Conservation (phyloP, 2,888 invertebrate species). For the Escarpia spicata region DNA sequence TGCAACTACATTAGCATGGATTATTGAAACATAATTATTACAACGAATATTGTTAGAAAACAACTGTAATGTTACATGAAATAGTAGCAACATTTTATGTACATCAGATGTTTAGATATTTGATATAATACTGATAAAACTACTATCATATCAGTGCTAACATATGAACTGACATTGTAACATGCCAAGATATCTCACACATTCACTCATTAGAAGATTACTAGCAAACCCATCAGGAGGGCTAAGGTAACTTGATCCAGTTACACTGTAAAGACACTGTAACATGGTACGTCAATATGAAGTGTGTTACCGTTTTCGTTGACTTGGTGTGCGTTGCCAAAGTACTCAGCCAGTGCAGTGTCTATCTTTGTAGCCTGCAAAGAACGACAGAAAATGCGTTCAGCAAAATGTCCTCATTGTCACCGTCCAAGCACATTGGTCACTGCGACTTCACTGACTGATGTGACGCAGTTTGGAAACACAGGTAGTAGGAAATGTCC, state of each 20-base stretch:
- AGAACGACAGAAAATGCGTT: background rate
- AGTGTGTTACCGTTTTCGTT: slow-evolving; percentile 18
- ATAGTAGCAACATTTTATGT: background rate
- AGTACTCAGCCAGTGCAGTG: slow-evolving; percentile 77
- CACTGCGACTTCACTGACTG: background rate
- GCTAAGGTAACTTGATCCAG: background rate
- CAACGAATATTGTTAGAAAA: background rate
- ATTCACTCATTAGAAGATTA: background rate
- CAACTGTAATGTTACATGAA: background rate
- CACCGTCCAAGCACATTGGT: background rate
- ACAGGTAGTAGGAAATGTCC: background rate
- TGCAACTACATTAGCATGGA: background rate
- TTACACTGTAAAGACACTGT: background rate
- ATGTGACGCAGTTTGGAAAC: background rate
- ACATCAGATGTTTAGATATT: background rate
- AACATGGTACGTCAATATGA: background rate
- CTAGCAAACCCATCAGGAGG: background rate
- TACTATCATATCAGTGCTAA: background rate
- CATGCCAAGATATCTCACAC: background rate
- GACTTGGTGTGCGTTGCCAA: slow-evolving; percentile 66
- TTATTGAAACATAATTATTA: background rate
- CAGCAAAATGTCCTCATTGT: background rate
- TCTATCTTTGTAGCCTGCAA: slow-evolving; percentile 75
- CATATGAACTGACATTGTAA: background rate
- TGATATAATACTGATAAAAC: background rate